These are phyloP conservation scores for Cataglyphis hispanica DNA, from an alignment of 1,140 invertebrate species.

Conservation along the genomic window DNA sequence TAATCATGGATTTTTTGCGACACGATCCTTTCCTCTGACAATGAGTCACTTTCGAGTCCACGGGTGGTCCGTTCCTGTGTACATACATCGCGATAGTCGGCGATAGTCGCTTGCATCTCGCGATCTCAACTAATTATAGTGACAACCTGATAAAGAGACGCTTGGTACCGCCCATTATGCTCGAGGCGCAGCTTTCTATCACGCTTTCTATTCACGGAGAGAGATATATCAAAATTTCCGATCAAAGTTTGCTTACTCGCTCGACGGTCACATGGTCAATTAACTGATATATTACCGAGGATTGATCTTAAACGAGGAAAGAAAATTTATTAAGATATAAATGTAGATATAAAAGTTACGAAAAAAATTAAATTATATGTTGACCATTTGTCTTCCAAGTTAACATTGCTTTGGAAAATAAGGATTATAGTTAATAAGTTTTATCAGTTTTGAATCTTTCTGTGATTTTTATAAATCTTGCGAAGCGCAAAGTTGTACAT, in stretches of 20 bases:
- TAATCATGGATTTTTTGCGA: not conserved
- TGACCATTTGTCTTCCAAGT: not conserved
- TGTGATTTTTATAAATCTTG: not conserved
- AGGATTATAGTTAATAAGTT: not conserved
- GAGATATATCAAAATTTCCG: constrained; percentile 54
- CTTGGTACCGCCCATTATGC: constrained; percentile 52
- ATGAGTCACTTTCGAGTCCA: not conserved
- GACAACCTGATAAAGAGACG: constrained; percentile 57
- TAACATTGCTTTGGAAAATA: not conserved
- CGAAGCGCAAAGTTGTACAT: not conserved
- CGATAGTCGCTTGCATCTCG: constrained; percentile 47
- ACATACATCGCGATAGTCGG: constrained; percentile 5
- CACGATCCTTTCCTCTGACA: not conserved
- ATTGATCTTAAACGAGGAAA: not conserved
- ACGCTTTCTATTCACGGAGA: constrained; percentile 60
- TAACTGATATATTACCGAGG: not conserved
- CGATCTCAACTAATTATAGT: constrained; percentile 61
- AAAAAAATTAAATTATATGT: not conserved
- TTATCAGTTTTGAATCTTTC: not conserved
- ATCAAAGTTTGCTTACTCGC: constrained; percentile 39
- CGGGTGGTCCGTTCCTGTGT: constrained; percentile 5
- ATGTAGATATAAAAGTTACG: not conserved
- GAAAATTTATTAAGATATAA: not conserved
- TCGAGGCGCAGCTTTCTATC: constrained; percentile 58
- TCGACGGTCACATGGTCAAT: not conserved